Percentiles rank a stretch among this genome's conserved stretches.
phyloP scores from a whole-genome alignment of 2,113 vertebrate species.

The Rhinogobius similis region DNA sequence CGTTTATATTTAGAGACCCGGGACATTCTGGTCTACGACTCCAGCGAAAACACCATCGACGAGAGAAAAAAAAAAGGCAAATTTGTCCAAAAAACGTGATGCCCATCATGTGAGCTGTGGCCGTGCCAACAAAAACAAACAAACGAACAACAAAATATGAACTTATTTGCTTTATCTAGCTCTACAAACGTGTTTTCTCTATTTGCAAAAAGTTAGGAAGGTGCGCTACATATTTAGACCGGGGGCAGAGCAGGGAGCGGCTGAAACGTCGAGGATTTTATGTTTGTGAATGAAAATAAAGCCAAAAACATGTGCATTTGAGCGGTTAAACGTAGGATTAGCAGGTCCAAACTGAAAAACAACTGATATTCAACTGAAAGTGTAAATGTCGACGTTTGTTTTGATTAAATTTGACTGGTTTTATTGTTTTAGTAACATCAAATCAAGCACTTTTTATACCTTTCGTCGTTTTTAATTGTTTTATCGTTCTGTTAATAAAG shows the following conservation, averaged over 20 bases:
- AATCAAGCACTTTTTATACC: too few species aligned
- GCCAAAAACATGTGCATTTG: constrained; percentile 39
- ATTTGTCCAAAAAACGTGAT: constrained; percentile 26
- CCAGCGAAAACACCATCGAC: constrained; percentile 48
- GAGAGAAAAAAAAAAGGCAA: constrained; percentile 49
- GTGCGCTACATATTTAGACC: constrained; percentile 67
- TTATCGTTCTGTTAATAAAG: too few species aligned
- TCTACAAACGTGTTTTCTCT: constrained; percentile 55
- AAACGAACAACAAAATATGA: constrained; percentile 20
- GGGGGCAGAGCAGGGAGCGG: constrained; percentile 54
- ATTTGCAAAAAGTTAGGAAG: constrained; percentile 57
- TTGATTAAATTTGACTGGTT: too few species aligned
- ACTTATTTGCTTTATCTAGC: constrained; percentile 58
- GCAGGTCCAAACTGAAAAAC: background rate
- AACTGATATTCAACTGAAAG: too few species aligned
- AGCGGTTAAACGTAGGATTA: background rate
- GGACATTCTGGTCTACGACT: constrained; percentile 63
- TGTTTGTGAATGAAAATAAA: constrained; percentile 21
- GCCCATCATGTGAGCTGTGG: constrained; percentile 48
- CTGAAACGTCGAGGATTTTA: constrained; percentile 43
- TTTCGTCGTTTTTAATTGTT: too few species aligned
- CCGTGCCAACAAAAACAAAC: constrained; percentile 25
- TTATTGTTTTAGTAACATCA: too few species aligned
- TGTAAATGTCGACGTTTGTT: too few species aligned
- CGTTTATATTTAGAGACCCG: constrained; percentile 62